Conservation (phyloP, 2,113 vertebrate genomes). For the Saguinus midas region DNA sequence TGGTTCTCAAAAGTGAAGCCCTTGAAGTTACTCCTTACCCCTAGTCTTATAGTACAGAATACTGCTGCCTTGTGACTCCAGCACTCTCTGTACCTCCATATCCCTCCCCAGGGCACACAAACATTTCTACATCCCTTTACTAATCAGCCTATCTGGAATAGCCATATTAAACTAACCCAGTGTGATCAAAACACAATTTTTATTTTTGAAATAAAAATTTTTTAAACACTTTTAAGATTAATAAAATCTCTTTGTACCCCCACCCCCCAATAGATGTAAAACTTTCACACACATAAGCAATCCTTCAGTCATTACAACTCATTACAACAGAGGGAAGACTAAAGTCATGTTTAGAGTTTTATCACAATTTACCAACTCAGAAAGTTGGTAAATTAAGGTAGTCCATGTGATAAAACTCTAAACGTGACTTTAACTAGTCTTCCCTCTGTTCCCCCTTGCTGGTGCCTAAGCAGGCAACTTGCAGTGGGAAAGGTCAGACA, state of each 20-base stretch:
- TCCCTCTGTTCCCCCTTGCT: neutral
- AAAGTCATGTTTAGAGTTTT: too few relatives aligned
- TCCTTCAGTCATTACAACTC: neutral
- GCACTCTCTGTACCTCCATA: neutral
- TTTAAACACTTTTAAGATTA: conserved; percentile 7
- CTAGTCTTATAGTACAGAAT: neutral
- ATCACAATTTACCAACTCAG: too few relatives aligned
- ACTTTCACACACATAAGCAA: neutral
- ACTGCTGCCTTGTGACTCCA: neutral
- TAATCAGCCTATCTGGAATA: neutral
- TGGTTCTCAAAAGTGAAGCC: neutral
- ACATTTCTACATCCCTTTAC: neutral
- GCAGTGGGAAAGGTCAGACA: neutral
- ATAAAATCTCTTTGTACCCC: neutral
- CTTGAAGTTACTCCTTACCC: neutral
- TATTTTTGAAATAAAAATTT: too few relatives aligned
- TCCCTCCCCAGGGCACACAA: neutral
- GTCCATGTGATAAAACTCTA: neutral
- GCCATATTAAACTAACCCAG: neutral
- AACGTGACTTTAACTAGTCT: neutral
- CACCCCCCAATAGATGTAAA: neutral
- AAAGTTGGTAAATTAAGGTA: neutral
- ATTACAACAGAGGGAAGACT: too few relatives aligned
- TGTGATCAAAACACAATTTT: neutral
- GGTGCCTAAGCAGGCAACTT: neutral